These are phyloP conservation scores for Tupaia tana DNA, from an alignment of 2,113 vertebrate species.

Conservation along the genomic window DNA sequence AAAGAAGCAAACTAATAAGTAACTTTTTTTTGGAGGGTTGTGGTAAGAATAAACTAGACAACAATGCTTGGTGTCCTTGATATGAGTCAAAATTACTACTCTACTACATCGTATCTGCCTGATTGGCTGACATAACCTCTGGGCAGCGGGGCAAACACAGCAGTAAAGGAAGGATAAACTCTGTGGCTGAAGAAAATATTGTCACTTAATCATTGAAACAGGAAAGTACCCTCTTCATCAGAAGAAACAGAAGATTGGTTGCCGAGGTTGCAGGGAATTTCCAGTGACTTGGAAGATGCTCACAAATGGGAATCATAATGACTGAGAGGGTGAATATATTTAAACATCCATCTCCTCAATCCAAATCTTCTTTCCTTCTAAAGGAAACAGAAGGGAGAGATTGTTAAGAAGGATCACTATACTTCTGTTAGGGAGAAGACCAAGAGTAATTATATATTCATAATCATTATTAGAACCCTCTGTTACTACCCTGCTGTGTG, in stretches of 20 bases:
- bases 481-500: neutral
- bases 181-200: neutral
- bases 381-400: neutral
- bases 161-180: neutral
- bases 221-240: neutral
- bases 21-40: neutral
- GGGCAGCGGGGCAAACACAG: neutral
- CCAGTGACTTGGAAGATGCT: neutral
- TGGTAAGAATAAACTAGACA: neutral
- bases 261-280: neutral
- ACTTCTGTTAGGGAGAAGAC: neutral
- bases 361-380: neutral
- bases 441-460: neutral
- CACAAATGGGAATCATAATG: neutral
- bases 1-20: neutral
- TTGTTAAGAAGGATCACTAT: neutral
- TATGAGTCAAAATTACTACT: accelerated
- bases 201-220: neutral
- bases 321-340: accelerated
- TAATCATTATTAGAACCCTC: neutral
- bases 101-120: neutral
- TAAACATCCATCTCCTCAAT: neutral
- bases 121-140: neutral
- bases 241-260: neutral
- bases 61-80: neutral